Evolutionary conservation across 2,888 invertebrate genomes (phyloP), one percentile per base, ranked within the genome.

Genomic region (Zaprionus bogoriensis): DNA sequence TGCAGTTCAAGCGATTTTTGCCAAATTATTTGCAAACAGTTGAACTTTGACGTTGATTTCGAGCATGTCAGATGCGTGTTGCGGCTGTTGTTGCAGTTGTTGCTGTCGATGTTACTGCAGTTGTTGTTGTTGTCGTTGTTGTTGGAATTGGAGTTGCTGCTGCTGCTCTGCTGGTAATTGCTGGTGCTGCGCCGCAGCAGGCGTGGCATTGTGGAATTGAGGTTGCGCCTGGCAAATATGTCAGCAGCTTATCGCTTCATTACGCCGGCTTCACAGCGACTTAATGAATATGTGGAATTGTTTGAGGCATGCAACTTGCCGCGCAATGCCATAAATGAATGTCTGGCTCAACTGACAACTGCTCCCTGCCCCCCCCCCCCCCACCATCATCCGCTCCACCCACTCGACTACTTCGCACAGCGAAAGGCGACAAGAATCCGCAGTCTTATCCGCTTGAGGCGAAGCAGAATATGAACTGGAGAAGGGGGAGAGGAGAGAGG

Each of bases 11-110:
- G 77, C 74, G 75, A 67, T 77, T 77, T 75, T 75, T 75, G 74
- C 66, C 77, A 75, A 75, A 75, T 75, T 75, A 77, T 77, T 75
- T 75, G 75, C 75, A 75, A 77, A 75, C 77, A 75, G 75, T 75
- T 75, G 75, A 75, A 77, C 75, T 75, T 67, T 70, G 65, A 67
- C 77, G 74, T 75, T 69, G 78, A 77, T 75, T 77, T 69, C 60
- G 39, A 62, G 74, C 74, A 68, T 73, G 74, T 61, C 53, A 77
- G 58, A 7, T n/a, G 12, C 2, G 57, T 51, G 22, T n/a, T 48
- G 28, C 2, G 28, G 10, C n/a, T 12, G 7, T 14, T 12, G 41
- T 28, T 19, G 42, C n/a, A n/a, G n/a, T n/a, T 67, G 62, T 41
- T 55, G 59, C 52, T 67, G 61, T 51, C 54, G 73, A 68, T 60